Evolutionary conservation across 2,113 vertebrate genomes (phyloP).

Genomic region (Natator depressus): DNA sequence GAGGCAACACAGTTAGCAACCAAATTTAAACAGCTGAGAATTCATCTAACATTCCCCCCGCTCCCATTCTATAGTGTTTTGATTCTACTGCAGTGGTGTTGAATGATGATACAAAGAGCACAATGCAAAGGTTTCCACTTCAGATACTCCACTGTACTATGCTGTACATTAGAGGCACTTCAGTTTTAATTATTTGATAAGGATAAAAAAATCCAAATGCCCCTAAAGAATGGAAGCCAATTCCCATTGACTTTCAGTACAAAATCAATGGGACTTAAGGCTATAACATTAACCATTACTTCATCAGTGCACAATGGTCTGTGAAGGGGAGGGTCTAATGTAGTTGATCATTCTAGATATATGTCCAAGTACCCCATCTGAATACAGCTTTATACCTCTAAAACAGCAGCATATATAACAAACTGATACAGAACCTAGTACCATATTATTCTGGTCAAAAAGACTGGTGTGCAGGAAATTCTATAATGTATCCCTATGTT

Average conservation of each 20-base stretch:
- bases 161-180: not conserved
- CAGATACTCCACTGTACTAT: not conserved
- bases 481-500: not conserved
- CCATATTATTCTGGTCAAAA: not conserved
- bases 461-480: not conserved
- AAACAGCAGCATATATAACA: not conserved
- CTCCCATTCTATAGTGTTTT: not conserved
- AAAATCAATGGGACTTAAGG: not conserved
- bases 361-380: not conserved
- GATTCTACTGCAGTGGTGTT: not conserved
- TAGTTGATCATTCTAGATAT: not conserved
- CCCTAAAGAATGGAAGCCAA: not conserved
- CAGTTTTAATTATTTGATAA: not conserved
- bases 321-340: not conserved
- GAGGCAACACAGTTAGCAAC: not conserved
- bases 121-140: not conserved
- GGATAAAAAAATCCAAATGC: not conserved
- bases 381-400: not conserved
- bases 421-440: not conserved
- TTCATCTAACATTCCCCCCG: not conserved
- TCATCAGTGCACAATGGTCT: not conserved
- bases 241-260: not conserved
- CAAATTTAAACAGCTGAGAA: not conserved
- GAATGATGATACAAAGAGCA: not conserved
- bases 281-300: not conserved